phyloP scores from a whole-genome alignment of 2,113 vertebrate species.

The Elephas maximus region DNA sequence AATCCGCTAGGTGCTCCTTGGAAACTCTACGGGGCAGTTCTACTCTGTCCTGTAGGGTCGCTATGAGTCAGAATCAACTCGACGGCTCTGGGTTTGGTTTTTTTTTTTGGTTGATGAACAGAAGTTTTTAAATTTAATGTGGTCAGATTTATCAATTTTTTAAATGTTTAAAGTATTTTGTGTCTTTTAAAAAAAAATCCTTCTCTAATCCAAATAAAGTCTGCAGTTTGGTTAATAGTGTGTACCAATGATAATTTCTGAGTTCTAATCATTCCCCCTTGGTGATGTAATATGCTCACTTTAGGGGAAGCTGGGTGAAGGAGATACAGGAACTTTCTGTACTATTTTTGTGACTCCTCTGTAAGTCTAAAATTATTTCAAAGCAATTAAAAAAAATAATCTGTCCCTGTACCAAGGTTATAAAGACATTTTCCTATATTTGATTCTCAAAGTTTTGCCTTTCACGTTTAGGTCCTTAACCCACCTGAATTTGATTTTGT shows the following conservation, averaged over 20 bases:
- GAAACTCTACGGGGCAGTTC: too few species aligned
- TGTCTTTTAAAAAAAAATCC: neutral
- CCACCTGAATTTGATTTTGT: slow-evolving; percentile 24
- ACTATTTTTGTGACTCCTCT: too few species aligned
- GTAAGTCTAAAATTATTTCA: too few species aligned
- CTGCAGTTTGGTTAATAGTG: neutral
- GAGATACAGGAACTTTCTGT: too few species aligned
- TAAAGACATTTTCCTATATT: neutral
- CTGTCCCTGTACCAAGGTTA: neutral
- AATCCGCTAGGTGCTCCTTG: too few species aligned
- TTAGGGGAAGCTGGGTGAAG: too few species aligned
- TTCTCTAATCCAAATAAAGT: neutral
- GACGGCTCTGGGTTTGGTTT: neutral
- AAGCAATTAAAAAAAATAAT: neutral
- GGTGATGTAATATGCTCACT: neutral
- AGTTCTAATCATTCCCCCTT: neutral
- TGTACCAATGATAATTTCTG: neutral
- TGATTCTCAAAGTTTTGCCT: slow-evolving; percentile 37
- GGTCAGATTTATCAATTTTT: neutral
- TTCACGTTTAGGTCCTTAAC: neutral
- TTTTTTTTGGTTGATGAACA: neutral
- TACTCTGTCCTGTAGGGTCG: too few species aligned
- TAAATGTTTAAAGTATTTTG: neutral
- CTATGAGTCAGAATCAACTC: too few species aligned
- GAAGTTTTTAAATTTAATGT: slow-evolving; percentile 51